Conservation (phyloP, 2,797 vertebrate genomes). For the Sebastes umbrosus region DNA sequence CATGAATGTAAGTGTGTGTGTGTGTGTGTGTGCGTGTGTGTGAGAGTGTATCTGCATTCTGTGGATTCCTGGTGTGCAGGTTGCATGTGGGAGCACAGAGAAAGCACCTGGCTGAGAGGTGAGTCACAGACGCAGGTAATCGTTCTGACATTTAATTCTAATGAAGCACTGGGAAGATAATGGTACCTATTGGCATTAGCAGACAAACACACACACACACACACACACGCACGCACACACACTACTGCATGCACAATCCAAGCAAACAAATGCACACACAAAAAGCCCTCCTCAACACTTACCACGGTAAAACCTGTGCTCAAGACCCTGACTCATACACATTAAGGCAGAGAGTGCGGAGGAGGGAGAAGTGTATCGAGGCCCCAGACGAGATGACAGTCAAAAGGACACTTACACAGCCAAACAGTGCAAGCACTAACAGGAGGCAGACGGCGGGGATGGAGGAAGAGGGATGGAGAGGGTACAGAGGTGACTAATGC, state of each 20-base stretch:
- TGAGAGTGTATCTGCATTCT: conserved; percentile 39
- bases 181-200: conserved; percentile 65
- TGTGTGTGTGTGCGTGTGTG: neutral
- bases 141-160: conserved; percentile 81
- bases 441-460: conserved; percentile 46
- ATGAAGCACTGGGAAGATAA: conserved; percentile 71
- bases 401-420: conserved; percentile 65
- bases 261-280: conserved; percentile 1
- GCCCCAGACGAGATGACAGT: conserved; percentile 68
- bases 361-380: conserved; percentile 60
- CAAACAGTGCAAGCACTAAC: conserved; percentile 49
- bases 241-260: conserved; percentile 13
- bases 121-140: conserved; percentile 80
- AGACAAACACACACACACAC: neutral
- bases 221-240: conserved; percentile 22
- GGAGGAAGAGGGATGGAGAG: conserved; percentile 41
- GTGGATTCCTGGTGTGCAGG: conserved; percentile 62
- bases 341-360: conserved; percentile 62
- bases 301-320: conserved; percentile 54
- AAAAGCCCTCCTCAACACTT: conserved; percentile 56
- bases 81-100: conserved; percentile 72
- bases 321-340: conserved; percentile 70
- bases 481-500: conserved; percentile 66
- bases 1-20: conserved; percentile 14
- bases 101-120: conserved; percentile 80